phyloP scores from a whole-genome alignment of 2,888 invertebrate genomes.

The Euplagia quadripunctaria region DNA sequence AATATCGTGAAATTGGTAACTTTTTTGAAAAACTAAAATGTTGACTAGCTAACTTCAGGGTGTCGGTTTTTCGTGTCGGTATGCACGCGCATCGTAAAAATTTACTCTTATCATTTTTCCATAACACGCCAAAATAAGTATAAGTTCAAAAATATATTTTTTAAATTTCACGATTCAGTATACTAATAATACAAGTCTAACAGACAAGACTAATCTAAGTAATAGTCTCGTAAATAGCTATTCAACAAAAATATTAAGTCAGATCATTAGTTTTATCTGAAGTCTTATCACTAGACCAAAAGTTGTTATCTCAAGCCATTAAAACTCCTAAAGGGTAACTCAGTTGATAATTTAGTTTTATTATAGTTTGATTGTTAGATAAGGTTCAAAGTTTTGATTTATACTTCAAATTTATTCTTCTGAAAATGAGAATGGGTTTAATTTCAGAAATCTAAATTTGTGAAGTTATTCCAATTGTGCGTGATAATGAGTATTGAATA shows the following conservation, averaged over 20 bases:
- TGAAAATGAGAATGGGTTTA: neutral
- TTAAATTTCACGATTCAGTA: too few species aligned
- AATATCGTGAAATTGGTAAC: too few species aligned
- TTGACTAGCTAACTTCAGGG: too few species aligned
- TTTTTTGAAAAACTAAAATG: too few species aligned
- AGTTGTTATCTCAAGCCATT: conserved; percentile 22
- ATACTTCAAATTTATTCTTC: neutral
- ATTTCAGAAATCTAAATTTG: neutral
- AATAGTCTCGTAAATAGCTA: neutral
- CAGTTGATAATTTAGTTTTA: conserved; percentile 6
- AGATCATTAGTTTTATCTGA: conserved; percentile 10
- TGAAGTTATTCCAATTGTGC: neutral
- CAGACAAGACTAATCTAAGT: neutral
- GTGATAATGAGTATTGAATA: neutral
- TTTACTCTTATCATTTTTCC: too few species aligned
- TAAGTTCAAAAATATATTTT: too few species aligned
- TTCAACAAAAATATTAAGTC: neutral
- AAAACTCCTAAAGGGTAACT: neutral
- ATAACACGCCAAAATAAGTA: too few species aligned
- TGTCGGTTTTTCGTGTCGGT: too few species aligned
- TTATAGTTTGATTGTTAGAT: conserved; percentile 14
- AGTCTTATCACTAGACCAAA: conserved; percentile 5
- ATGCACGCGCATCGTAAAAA: too few species aligned
- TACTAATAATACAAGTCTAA: neutral
- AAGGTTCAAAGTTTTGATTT: conserved; percentile 4